These are phyloP conservation scores for Sylvia borin DNA, from an alignment of 2,797 vertebrate species.

Conservation along the genomic window DNA sequence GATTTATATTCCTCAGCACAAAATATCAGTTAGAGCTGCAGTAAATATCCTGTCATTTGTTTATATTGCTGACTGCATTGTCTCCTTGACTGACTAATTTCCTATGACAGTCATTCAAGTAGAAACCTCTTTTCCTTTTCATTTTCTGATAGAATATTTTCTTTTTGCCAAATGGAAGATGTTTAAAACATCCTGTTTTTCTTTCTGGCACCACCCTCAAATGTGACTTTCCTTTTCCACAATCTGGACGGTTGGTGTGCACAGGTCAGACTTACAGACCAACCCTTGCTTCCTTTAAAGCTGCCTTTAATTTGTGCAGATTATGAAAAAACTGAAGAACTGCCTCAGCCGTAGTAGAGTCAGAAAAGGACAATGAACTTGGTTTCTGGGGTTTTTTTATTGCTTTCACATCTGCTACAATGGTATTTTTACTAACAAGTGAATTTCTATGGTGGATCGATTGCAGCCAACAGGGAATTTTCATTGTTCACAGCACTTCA, in stretches of 20 bases:
- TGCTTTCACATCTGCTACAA: neutral
- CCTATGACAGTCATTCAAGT: neutral
- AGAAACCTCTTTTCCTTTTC: neutral
- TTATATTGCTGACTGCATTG: neutral
- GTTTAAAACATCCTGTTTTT: neutral
- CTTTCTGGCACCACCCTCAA: neutral
- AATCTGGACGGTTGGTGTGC: neutral
- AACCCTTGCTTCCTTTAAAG: neutral
- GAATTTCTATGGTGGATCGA: neutral
- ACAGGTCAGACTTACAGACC: neutral
- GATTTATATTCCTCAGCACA: neutral
- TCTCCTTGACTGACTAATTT: neutral
- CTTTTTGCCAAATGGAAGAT: neutral
- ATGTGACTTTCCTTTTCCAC: neutral
- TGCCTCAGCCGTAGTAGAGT: rapidly evolving
- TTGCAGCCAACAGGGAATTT: neutral
- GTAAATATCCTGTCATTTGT: neutral
- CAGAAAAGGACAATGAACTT: neutral
- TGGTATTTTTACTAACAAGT: neutral
- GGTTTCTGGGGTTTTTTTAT: rapidly evolving
- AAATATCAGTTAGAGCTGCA: neutral
- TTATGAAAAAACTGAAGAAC: neutral
- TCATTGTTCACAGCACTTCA: neutral
- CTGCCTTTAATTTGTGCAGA: neutral
- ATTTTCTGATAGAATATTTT: neutral